Conservation (phyloP, 2,888 invertebrate genomes). For the Archips xylosteana region DNA sequence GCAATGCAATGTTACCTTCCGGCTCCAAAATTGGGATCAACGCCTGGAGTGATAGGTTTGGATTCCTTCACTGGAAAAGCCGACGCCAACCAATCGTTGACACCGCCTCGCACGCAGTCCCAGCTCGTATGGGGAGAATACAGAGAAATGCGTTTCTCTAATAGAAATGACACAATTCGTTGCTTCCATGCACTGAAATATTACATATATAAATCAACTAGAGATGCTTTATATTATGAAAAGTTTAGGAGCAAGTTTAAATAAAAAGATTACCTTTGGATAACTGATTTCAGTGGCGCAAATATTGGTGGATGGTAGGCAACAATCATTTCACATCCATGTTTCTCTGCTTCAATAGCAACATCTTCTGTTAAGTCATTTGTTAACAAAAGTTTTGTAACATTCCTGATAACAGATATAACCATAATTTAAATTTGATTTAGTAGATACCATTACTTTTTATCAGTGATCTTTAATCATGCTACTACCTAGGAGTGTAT, state of each 20-base stretch:
- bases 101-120: constrained; percentile 93
- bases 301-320: constrained; percentile 99
- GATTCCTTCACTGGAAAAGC: constrained; percentile 83
- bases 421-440: neutral
- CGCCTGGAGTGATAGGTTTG: constrained; percentile 67
- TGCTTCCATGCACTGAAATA: constrained; percentile 90
- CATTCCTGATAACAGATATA: constrained; percentile 64
- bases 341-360: constrained; percentile 90
- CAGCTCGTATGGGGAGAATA: constrained; percentile 97
- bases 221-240: neutral
- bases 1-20: constrained; percentile 69
- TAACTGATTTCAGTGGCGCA: constrained; percentile 91
- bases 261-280: constrained; percentile 87
- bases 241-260: neutral
- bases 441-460: neutral
- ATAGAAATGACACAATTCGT: constrained; percentile 90
- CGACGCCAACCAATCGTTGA: constrained; percentile 96
- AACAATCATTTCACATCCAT: constrained; percentile 91
- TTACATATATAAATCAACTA: neutral
- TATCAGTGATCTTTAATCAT: neutral
- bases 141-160: constrained; percentile 94
- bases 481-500: constrained; percentile 77
- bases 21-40: constrained; percentile 77
- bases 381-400: constrained; percentile 91
- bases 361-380: constrained; percentile 97